A percentile compares a stretch with the other conserved stretches of the same genome.
phyloP scores from a whole-genome alignment of 2,113 vertebrate species.

The Microtus pennsylvanicus region DNA sequence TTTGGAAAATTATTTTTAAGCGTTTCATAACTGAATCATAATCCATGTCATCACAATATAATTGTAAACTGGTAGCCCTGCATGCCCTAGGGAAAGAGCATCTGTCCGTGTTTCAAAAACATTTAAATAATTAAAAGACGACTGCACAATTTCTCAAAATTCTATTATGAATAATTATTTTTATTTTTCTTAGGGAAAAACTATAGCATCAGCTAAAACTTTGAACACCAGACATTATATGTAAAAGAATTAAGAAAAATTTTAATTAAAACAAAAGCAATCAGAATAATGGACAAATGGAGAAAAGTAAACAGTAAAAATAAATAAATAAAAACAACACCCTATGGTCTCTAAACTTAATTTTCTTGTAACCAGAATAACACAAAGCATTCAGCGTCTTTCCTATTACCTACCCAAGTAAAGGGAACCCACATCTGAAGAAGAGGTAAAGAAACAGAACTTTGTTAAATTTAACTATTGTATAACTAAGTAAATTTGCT shows the following conservation, averaged over 20 bases:
- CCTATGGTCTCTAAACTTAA: not conserved
- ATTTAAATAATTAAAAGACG: slow-evolving; percentile 24
- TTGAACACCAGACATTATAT: slow-evolving; percentile 14
- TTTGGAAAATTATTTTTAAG: slow-evolving; percentile 37
- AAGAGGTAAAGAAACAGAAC: slow-evolving; percentile 10
- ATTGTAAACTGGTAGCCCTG: slow-evolving; percentile 1
- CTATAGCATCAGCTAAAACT: slow-evolving; percentile 31
- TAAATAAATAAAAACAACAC: not conserved
- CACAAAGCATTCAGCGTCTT: not conserved
- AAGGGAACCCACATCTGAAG: slow-evolving; percentile 7
- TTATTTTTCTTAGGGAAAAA: slow-evolving; percentile 40
- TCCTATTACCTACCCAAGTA: not conserved
- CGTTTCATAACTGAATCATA: slow-evolving; percentile 7
- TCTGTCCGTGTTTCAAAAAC: slow-evolving; percentile 26
- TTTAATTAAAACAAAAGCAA: slow-evolving; percentile 32
- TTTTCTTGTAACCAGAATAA: slow-evolving; percentile 27
- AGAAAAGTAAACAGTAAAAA: slow-evolving; percentile 32
- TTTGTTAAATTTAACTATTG: not conserved
- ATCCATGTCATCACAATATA: not conserved
- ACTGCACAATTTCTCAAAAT: slow-evolving; percentile 11
- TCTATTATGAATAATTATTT: slow-evolving; percentile 37
- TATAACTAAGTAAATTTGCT: not conserved
- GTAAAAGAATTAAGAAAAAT: slow-evolving; percentile 23
- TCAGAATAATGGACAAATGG: not conserved
- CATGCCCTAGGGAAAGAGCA: not conserved